Evolutionary conservation across 1,140 invertebrate species (phyloP), one percentile per base, ranked within the genome.

Genomic region (Lycorma delicatula): DNA sequence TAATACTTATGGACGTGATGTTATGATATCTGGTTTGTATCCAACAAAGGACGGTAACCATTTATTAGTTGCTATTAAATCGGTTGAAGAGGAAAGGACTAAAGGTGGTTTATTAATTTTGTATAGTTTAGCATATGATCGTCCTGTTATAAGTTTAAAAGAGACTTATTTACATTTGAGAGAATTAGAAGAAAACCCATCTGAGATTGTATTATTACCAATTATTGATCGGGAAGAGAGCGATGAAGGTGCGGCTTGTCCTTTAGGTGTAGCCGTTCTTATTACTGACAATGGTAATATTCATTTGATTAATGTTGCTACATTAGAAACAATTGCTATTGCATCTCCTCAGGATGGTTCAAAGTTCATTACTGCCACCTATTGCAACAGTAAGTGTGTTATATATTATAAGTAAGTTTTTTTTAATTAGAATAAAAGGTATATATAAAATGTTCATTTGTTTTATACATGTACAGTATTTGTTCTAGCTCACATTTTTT

Each of bases 311-410:
- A 80, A 85, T 23, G 66, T 89, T 6, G 71, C 75, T 11, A 81
- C 79, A 36, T 75, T 89, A 49, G 80, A 79, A 61, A 76, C 78
- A 7, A 68, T 85, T 6, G 79, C 79, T 3, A 75, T 82, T 53
- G 81, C 84, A 11, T 77, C 76, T 3, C 56, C 52, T 63, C 74
- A 84, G 28, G 80, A 84, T 0, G 77, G 78, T n/a, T 76, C 80
- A 28, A 81, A 80, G 64, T 89, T 89, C 65, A 79, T 85, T 12
- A 85, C 86, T 1, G 83, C 83, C 16, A 81, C 81, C 3, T 90
- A 87, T 70, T 90, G 87, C 66, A 84, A 81, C 18, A 86, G 85
- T 73, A 71, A 77, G 77, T 72, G 53, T 44, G 28, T 59, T 38
- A 44, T 56, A n/a, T 60, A 52, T 20, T 64, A 60, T 51, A 59